Evolutionary conservation across 2,113 vertebrate genomes (phyloP).

Genomic region (Chloroceryle aenea): DNA sequence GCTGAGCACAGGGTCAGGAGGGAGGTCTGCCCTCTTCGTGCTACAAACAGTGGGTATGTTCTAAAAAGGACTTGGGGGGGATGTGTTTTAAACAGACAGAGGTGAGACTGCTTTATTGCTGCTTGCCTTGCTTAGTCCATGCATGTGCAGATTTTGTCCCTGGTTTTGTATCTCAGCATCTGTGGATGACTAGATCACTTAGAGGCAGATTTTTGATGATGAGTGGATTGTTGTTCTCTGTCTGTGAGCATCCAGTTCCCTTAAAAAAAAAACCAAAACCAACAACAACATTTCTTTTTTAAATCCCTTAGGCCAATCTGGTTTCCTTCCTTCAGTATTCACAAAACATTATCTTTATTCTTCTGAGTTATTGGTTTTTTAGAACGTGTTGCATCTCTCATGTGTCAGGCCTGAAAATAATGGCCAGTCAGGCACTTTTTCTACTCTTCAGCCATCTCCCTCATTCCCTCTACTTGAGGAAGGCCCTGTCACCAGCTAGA

Average conservation of each 20-base stretch:
- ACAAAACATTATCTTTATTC: background rate
- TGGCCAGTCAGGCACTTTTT: background rate
- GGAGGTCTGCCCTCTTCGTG: too few species aligned
- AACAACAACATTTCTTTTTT: background rate
- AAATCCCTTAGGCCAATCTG: background rate
- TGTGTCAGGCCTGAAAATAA: background rate
- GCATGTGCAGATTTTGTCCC: background rate
- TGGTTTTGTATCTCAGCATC: background rate
- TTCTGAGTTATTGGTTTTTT: background rate
- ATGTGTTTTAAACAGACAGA: background rate
- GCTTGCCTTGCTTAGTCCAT: background rate
- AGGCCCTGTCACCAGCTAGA: background rate
- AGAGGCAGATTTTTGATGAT: constrained; percentile 7
- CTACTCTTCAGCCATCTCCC: background rate
- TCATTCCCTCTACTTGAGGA: background rate
- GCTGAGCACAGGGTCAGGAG: too few species aligned
- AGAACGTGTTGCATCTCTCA: background rate
- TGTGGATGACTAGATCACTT: background rate
- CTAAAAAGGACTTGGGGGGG: background rate
- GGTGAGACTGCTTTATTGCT: background rate
- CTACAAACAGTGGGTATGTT: background rate
- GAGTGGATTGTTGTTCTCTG: constrained; percentile 2
- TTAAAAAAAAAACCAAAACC: background rate
- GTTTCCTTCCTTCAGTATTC: background rate
- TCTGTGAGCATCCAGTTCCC: background rate